Evolutionary conservation across 2,888 invertebrate genomes (phyloP).

Genomic region (Marasmarcha lunaedactyla): DNA sequence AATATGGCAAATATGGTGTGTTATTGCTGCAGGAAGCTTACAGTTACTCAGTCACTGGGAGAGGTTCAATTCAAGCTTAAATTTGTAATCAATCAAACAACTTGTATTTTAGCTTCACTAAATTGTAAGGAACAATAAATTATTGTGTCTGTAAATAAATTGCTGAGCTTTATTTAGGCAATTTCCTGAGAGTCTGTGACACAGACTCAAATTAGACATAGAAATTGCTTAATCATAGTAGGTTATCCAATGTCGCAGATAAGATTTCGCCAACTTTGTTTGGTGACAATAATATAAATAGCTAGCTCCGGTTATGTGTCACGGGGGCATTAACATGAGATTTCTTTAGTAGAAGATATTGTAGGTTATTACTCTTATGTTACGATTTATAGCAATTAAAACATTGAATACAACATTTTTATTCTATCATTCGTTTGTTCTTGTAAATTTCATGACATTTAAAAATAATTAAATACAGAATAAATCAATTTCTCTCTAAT

Average conservation of each 20-base stretch:
- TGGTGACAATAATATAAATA: background rate
- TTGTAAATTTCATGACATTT: too few relatives aligned
- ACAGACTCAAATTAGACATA: too few relatives aligned
- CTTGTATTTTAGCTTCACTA: constrained; percentile 69
- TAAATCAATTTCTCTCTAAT: too few relatives aligned
- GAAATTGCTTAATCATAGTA: background rate
- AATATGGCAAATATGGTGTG: constrained; percentile 49
- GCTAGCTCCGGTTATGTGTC: too few relatives aligned
- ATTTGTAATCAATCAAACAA: constrained; percentile 64
- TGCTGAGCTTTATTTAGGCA: constrained; percentile 62
- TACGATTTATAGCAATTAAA: too few relatives aligned
- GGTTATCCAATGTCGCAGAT: background rate
- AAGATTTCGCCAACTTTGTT: background rate
- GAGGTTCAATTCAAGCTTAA: constrained; percentile 54
- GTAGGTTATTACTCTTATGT: too few relatives aligned
- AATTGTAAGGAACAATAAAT: constrained; percentile 71
- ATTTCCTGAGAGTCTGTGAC: constrained; percentile 33
- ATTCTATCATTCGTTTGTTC: too few relatives aligned
- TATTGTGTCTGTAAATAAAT: constrained; percentile 70
- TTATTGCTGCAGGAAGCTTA: constrained; percentile 50
- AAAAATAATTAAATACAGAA: too few relatives aligned
- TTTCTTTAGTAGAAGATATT: too few relatives aligned
- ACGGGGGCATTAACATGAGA: too few relatives aligned
- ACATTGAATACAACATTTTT: too few relatives aligned
- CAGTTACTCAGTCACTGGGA: constrained; percentile 56